Evolutionary conservation across 2,113 vertebrate genomes (phyloP), one percentile per base, ranked within the genome.

Genomic region (Onychostruthus taczanowskii): DNA sequence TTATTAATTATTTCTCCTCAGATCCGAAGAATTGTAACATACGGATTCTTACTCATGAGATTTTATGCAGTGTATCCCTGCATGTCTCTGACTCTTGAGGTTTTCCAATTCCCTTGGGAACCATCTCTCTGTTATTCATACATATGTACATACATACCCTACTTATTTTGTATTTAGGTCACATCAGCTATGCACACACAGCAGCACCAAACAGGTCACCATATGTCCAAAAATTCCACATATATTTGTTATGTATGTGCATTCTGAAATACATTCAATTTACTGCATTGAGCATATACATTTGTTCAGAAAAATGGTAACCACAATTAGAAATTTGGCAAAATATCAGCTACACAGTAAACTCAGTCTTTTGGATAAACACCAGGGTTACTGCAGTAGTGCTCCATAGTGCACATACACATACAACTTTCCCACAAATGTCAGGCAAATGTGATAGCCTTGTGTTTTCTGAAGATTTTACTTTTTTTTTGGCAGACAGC

Each of bases 121-220:
- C 84, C 39, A 43, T 59, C 41, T 52, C 63, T 66, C 62, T 62
- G 69, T 58, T 76, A 69, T 73, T 90, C 47, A 67, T 90, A 82
- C 5, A 37, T 67, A 81, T 10, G 27, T 86, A 92, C 59, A 75
- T 68, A 87, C 0, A 2, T 80, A 96, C 35, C 79, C 89, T 92
- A 69, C 55, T 94, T 95, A 84, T 55, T 93, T 84, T 39, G 63
- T 96, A 90, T 97, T 92, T 96, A 94, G 94, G 90, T 96, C 95
- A 92, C 83, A 90, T 81, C 80, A 89, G 56, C 83, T 84, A 6
- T 9, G 35, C 5, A 6, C 39, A 83, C 70, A 84, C 46, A 94
- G 68, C 61, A 89, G 79, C 86, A 91, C 58, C 92, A 86, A 93
- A 70, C 83, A 86, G 88, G 92, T 92, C 95, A 95, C 92, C 90